Conservation (phyloP, 2,113 vertebrate species). For the Vulpes vulpes region DNA sequence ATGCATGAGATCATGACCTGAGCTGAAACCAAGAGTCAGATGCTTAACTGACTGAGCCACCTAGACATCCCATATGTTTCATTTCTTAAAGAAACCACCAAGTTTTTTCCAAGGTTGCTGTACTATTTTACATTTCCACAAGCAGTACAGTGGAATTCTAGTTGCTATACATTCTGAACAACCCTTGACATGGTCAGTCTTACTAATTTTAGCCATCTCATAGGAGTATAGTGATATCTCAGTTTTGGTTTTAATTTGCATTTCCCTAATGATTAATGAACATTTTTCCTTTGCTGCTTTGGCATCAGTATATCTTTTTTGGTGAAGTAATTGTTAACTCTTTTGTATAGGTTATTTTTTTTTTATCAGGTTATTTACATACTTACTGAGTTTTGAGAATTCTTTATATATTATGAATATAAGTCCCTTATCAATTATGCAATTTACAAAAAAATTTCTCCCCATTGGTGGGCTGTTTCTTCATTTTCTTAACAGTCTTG, state of each 20-base stretch:
- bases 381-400: slow-evolving; percentile 47
- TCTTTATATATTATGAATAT: not conserved
- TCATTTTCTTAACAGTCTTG: slow-evolving; percentile 4
- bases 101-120: not conserved
- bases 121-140: not conserved
- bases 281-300: slow-evolving; percentile 24
- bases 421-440: not conserved
- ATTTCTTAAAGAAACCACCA: not conserved
- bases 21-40: not conserved
- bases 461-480: not conserved
- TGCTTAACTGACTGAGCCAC: not conserved
- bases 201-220: slow-evolving; percentile 18
- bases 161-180: not conserved
- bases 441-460: not conserved
- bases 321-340: not conserved
- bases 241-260: slow-evolving; percentile 6
- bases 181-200: not conserved
- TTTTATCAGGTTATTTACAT: not conserved
- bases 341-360: not conserved
- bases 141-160: not conserved
- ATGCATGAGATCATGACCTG: not conserved
- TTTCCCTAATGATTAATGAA: not conserved
- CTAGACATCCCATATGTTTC: not conserved
- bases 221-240: not conserved
- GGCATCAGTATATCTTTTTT: not conserved